Percentiles rank a stretch among this genome's conserved stretches.
Evolutionary conservation across 2,113 vertebrate species (phyloP).

Genomic region (Monopterus albus): DNA sequence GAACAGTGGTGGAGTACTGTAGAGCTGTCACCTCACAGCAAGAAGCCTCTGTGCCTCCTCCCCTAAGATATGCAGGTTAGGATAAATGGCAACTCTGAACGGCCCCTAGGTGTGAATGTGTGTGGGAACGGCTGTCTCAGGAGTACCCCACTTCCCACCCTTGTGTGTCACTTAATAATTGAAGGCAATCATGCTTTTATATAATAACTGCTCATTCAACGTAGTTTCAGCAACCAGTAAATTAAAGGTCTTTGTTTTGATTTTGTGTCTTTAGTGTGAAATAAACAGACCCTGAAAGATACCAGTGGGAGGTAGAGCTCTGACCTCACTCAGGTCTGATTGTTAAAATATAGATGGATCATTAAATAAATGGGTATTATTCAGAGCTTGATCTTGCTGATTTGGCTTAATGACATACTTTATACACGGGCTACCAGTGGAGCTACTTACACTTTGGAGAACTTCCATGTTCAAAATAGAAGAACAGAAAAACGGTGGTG

Average conservation of each 20-base stretch:
- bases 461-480: not conserved
- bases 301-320: conserved; percentile 29
- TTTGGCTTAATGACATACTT: conserved; percentile 24
- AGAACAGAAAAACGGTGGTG: too few species aligned
- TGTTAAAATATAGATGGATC: conserved; percentile 25
- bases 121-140: too few species aligned
- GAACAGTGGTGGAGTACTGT: too few species aligned
- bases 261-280: conserved; percentile 21
- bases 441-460: not conserved
- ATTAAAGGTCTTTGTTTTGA: conserved; percentile 14
- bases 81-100: too few species aligned
- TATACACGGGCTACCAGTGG: not conserved
- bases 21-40: too few species aligned
- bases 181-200: conserved; percentile 9
- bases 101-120: too few species aligned
- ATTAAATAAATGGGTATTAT: conserved; percentile 28
- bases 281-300: conserved; percentile 13
- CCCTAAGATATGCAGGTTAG: too few species aligned
- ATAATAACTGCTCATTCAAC: conserved; percentile 18
- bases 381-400: conserved; percentile 9
- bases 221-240: not conserved
- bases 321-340: conserved; percentile 55
- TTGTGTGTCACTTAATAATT: conserved; percentile 11
- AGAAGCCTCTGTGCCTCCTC: too few species aligned
- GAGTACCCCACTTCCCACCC: too few species aligned